A percentile compares a stretch with the other conserved stretches of the same genome.
Conservation (phyloP, 2,888 invertebrate genomes). For the Mythimna impura region DNA sequence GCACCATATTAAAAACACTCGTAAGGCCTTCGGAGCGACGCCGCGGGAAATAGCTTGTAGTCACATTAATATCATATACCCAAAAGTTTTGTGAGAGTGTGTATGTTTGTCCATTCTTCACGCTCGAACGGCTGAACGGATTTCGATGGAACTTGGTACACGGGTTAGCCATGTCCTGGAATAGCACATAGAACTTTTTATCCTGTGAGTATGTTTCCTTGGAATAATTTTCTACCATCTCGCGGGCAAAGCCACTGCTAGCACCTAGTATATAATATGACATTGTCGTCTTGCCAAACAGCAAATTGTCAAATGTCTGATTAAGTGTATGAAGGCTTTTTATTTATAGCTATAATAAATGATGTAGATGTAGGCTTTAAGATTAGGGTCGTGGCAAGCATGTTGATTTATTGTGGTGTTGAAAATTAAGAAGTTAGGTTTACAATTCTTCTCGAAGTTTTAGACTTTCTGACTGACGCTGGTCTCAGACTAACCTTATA, state of each 20-base stretch:
- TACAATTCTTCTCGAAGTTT: neutral
- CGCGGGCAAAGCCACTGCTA: neutral
- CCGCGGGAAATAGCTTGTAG: no score
- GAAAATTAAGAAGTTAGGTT: constrained; percentile 26
- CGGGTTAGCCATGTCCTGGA: no score
- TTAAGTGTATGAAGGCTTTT: constrained; percentile 22
- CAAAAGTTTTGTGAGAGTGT: no score
- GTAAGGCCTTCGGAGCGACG: neutral
- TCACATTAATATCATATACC: no score
- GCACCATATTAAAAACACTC: no score
- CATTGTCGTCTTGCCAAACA: constrained; percentile 32
- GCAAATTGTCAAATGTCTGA: constrained; percentile 46
- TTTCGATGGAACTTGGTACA: no score
- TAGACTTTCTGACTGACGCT: neutral
- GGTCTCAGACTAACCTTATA: neutral
- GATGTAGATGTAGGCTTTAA: constrained; percentile 29
- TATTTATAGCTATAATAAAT: constrained; percentile 27
- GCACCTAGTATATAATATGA: constrained; percentile 4
- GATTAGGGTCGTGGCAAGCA: constrained; percentile 39
- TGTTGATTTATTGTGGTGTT: constrained; percentile 33
- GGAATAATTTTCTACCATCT: no score
- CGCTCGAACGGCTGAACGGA: no score
- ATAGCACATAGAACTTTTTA: no score
- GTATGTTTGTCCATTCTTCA: no score
- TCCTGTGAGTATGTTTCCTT: no score